Percentiles rank a stretch among this genome's conserved stretches.
Evolutionary conservation across 2,888 invertebrate species (phyloP).

Genomic region (Cyrtodaria siliqua): DNA sequence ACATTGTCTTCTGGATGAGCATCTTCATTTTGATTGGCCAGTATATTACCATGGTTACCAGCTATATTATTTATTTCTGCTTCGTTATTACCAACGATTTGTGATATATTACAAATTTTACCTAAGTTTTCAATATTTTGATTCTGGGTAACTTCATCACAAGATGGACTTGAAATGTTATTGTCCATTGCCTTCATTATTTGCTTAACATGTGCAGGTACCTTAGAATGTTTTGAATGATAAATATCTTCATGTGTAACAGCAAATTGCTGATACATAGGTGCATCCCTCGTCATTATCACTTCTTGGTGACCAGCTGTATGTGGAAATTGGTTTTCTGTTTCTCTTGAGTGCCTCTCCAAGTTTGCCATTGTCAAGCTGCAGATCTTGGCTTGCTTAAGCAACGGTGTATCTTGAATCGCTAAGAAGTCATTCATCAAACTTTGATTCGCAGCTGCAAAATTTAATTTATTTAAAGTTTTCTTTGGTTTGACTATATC

Average conservation of each 20-base stretch:
- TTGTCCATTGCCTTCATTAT: constrained; percentile 13
- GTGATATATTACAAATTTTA: not conserved
- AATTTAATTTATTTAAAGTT: not conserved
- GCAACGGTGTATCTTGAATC: not conserved
- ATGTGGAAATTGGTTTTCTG: no score
- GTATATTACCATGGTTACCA: not conserved
- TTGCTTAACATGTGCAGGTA: constrained; percentile 16
- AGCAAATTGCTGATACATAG: constrained; percentile 38
- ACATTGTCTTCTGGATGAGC: no score
- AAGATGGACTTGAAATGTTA: not conserved
- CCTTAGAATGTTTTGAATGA: constrained; percentile 22
- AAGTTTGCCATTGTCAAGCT: constrained; percentile 20
- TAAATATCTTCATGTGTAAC: constrained; percentile 53
- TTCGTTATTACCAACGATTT: not conserved
- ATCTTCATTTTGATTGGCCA: no score
- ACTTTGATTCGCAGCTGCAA: not conserved
- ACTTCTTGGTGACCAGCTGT: not conserved
- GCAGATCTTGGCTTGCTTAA: constrained; percentile 3
- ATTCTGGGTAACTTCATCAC: not conserved
- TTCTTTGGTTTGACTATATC: not conserved
- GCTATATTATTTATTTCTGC: not conserved
- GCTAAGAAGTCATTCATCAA: not conserved
- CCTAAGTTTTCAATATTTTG: not conserved
- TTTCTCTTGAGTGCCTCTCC: constrained; percentile 16
- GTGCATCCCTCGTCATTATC: constrained; percentile 3